phyloP scores from a whole-genome alignment of 2,888 invertebrate genomes.

The Poecilobothrus nobilitatus region DNA sequence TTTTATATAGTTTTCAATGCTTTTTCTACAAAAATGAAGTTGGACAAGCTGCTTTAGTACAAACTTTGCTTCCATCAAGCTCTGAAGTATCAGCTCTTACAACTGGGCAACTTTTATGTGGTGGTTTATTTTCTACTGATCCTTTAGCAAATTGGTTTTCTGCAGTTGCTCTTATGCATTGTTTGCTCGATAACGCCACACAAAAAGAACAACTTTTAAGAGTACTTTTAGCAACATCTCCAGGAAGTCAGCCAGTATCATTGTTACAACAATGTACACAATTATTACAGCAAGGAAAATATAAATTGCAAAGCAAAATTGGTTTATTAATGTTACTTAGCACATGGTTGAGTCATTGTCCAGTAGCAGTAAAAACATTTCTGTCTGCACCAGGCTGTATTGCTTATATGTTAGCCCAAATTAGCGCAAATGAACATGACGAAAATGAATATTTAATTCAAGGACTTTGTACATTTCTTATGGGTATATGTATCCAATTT shows the following conservation, averaged over 20 bases:
- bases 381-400: slow-evolving; percentile 71
- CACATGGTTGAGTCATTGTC: slow-evolving; percentile 80
- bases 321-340: slow-evolving; percentile 85
- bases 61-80: slow-evolving; percentile 83
- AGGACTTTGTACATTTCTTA: slow-evolving; percentile 82
- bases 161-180: slow-evolving; percentile 81
- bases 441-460: slow-evolving; percentile 82
- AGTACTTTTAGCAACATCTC: slow-evolving; percentile 79
- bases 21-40: slow-evolving; percentile 88
- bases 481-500: slow-evolving; percentile 85
- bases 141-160: slow-evolving; percentile 93
- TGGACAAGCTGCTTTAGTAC: slow-evolving; percentile 79
- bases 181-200: slow-evolving; percentile 72
- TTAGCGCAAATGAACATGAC: slow-evolving; percentile 77
- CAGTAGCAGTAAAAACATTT: slow-evolving; percentile 73
- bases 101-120: slow-evolving; percentile 84
- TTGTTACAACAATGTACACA: slow-evolving; percentile 81
- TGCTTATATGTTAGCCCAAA: slow-evolving; percentile 74
- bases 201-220: slow-evolving; percentile 86
- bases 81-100: slow-evolving; percentile 63
- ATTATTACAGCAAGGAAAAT: slow-evolving; percentile 66
- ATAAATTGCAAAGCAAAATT: slow-evolving; percentile 63
- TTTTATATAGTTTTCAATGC: slow-evolving; percentile 95
- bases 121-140: slow-evolving; percentile 83
- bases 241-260: slow-evolving; percentile 77